These are phyloP conservation scores for Cylloceria caligata DNA, from an alignment of 2,888 invertebrate genomes.

Conservation along the genomic window DNA sequence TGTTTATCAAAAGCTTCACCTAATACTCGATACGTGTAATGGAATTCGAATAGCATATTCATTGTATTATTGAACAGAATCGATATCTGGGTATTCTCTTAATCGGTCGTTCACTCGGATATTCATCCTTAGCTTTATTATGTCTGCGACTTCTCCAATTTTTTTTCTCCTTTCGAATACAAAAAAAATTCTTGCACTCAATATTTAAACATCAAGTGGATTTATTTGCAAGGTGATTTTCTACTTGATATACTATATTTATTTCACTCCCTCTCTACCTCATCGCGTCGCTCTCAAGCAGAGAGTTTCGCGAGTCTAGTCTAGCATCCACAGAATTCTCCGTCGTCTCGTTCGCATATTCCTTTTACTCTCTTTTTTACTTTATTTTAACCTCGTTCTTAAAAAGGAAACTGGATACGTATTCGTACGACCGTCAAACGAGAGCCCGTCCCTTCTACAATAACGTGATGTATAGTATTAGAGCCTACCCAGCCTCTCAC, in stretches of 20 bases:
- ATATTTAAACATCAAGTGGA: slow-evolving; percentile 27
- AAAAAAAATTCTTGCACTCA: too few species aligned
- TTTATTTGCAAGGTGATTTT: slow-evolving; percentile 10
- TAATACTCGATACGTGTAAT: too few species aligned
- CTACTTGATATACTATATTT: slow-evolving; percentile 17
- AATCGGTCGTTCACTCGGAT: too few species aligned
- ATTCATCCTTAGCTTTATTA: too few species aligned
- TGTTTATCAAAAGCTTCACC: too few species aligned
- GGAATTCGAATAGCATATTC: too few species aligned
- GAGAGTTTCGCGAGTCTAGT: not conserved
- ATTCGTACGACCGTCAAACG: not conserved
- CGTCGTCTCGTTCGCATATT: slow-evolving; percentile 12
- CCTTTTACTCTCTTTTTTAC: not conserved
- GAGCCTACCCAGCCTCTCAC: slow-evolving; percentile 1
- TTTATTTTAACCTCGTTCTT: not conserved
- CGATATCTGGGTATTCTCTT: too few species aligned
- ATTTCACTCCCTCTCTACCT: not conserved
- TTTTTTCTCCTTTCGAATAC: too few species aligned
- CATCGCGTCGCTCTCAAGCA: not conserved
- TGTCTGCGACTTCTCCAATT: too few species aligned
- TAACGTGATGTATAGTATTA: not conserved
- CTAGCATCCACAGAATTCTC: not conserved
- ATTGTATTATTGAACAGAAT: too few species aligned
- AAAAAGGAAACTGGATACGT: slow-evolving; percentile 25
- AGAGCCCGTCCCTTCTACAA: not conserved